phyloP scores from a whole-genome alignment of 2,888 invertebrate species.

The Calliopum simillimum region DNA sequence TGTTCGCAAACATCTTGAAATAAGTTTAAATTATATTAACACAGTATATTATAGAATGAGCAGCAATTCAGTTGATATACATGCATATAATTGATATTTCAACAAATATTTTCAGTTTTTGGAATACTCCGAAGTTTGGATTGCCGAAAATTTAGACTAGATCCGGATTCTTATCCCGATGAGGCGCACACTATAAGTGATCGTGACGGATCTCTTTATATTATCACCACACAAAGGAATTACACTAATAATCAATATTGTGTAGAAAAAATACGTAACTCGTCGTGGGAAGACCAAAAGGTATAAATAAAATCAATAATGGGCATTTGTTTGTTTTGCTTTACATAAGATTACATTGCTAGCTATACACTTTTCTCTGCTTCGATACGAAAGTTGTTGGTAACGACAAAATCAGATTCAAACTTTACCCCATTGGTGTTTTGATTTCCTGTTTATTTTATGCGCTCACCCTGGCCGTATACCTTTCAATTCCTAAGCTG shows the following conservation, averaged over 20 bases:
- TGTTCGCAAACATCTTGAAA: no score
- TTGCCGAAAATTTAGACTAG: constrained; percentile 60
- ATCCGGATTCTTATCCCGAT: constrained; percentile 55
- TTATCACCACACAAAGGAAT: constrained; percentile 50
- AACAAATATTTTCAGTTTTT: constrained; percentile 52
- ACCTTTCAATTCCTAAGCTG: constrained; percentile 74
- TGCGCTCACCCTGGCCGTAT: constrained; percentile 75
- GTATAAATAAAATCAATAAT: constrained; percentile 44
- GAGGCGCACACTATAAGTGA: constrained; percentile 59
- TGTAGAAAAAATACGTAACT: constrained; percentile 56
- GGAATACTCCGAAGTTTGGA: constrained; percentile 59
- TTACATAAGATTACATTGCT: constrained; percentile 40
- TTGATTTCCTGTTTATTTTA: constrained; percentile 76
- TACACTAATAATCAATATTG: constrained; percentile 62
- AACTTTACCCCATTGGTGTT: constrained; percentile 65
- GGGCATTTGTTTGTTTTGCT: not conserved
- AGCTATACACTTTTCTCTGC: constrained; percentile 64
- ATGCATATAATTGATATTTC: no score
- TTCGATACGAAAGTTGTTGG: constrained; percentile 60
- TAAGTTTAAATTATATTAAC: no score
- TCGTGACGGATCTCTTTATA: constrained; percentile 58
- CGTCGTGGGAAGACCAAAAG: constrained; percentile 51
- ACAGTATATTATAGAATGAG: no score
- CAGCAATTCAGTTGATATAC: no score
- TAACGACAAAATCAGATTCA: constrained; percentile 61